Evolutionary conservation across 2,797 vertebrate genomes (phyloP), one percentile per base, ranked within the genome.

Genomic region (Diplodus sargus): DNA sequence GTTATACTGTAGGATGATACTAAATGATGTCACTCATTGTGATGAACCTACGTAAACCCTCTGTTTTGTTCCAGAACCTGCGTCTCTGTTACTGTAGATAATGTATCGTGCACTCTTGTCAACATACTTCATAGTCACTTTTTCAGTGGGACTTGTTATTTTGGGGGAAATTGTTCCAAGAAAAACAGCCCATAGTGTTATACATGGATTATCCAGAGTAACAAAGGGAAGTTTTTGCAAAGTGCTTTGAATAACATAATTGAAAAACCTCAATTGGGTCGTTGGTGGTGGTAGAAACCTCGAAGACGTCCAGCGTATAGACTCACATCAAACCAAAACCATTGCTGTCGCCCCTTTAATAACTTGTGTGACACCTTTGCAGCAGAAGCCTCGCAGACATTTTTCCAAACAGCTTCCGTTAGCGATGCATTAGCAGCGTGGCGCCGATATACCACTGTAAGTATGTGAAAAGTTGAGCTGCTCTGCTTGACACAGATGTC

Each of bases 381-480:
- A 17, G 42, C 18, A 49, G 56, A 60, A 34, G 45, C 47, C 53
- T 23, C 9, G 9, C 53, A 70, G 65, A 34, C n/a, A 70, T 20
- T 64, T 61, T 61, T 51, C 63, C 45, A 58, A 43, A 25, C 30
- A 48, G 23, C 59, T 54, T 54, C 71, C 53, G 42, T 62, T 53
- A 61, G 71, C 4, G 17, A 51, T 75, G 59, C 80, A 78, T 84
- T 78, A 68, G 58, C 70, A 45, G 47, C 12, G 23, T 20, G 45
- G 58, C 53, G 17, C 59, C 15, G 16, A 77, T 65, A 43, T 39
- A 77, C 22, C 49, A 16, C 57, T 61, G 11, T 45, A 79, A 80
- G 72, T 53, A 84, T 45, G 69, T 79, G 80, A 71, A 79, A 81
- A 82, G 52, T 72, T 72, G n/a, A 78, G 59, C 42, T 22, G 42